A percentile compares a stretch with the other conserved stretches of the same genome.
Conservation (phyloP, 2,797 vertebrate species). For the Sarcoramphus papa region DNA sequence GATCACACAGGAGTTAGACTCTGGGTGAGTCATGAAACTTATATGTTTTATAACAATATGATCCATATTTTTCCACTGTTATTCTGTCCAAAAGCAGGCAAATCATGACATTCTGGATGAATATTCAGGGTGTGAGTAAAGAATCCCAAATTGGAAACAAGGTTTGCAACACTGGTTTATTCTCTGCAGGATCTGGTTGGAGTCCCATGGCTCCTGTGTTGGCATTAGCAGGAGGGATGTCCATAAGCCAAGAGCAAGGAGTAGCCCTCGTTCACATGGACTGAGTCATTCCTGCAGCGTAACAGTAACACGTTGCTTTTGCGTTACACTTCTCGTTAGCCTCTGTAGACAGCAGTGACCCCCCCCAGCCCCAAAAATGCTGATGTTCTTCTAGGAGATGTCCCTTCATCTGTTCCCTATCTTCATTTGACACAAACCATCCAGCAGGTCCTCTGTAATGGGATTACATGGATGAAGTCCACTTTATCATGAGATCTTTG, state of each 20-base stretch:
- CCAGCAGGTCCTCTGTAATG: background rate
- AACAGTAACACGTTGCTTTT: rapidly evolving
- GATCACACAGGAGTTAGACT: background rate
- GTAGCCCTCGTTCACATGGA: background rate
- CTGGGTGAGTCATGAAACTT: background rate
- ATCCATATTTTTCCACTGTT: constrained; percentile 2
- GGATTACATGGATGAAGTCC: background rate
- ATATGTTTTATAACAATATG: background rate
- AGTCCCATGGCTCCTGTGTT: background rate
- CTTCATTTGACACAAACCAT: background rate
- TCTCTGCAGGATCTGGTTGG: background rate
- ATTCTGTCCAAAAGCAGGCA: background rate
- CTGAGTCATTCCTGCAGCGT: background rate
- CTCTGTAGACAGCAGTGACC: background rate
- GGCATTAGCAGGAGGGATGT: background rate
- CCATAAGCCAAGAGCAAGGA: background rate
- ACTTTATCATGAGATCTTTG: background rate
- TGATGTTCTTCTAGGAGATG: background rate
- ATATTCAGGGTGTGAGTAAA: background rate
- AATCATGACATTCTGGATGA: background rate
- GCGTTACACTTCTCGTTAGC: background rate
- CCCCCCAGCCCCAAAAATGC: background rate
- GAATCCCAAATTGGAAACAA: background rate
- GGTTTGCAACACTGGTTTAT: background rate
- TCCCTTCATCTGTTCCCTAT: background rate